Percentiles rank a stretch among this genome's conserved stretches.
Evolutionary conservation across 2,888 invertebrate species (phyloP).

Genomic region (Leptodirus hochenwartii): DNA sequence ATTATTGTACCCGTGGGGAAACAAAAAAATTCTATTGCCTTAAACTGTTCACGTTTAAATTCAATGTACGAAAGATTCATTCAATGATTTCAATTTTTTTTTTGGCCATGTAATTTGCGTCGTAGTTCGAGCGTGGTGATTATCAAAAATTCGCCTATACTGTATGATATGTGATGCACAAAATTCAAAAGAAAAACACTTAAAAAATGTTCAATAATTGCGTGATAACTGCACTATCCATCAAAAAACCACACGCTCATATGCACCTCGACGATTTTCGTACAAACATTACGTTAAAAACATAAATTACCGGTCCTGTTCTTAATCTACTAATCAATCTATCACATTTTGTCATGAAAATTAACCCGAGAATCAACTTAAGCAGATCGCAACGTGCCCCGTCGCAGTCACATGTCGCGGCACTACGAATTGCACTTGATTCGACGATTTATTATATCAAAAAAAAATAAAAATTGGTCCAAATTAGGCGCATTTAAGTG

Average conservation of each 20-base stretch:
- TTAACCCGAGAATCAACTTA: conserved; percentile 20
- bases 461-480: conserved; percentile 16
- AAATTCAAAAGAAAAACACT: conserved; percentile 7
- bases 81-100: no score
- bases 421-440: conserved; percentile 3
- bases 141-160: no score
- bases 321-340: conserved; percentile 23
- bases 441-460: conserved; percentile 5
- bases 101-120: no score
- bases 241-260: conserved; percentile 13
- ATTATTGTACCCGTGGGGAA: no score
- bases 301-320: conserved; percentile 17
- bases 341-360: conserved; percentile 25
- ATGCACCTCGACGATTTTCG: no score
- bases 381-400: conserved; percentile 14
- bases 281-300: conserved; percentile 19
- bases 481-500: conserved; percentile 21
- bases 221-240: conserved; percentile 21
- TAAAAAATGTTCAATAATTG: conserved; percentile 17
- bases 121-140: no score
- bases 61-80: no score
- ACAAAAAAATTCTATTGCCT: no score
- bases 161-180: no score
- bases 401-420: conserved; percentile 12
- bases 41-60: no score